Conservation (phyloP, 2,113 vertebrate genomes). For the Gymnobelideus leadbeateri region DNA sequence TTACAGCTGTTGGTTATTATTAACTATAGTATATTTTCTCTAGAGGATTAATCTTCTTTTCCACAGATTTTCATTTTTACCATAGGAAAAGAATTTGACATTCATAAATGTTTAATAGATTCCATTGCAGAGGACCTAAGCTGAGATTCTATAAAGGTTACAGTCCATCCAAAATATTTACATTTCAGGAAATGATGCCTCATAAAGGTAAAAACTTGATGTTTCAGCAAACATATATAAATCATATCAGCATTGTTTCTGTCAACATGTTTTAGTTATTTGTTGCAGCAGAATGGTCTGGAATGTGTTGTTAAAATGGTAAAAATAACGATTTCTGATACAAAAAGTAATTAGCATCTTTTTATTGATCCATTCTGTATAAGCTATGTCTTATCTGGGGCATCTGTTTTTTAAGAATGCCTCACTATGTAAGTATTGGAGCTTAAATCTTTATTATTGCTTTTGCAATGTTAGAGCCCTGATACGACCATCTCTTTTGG, state of each 20-base stretch:
- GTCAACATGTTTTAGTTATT: slow-evolving; percentile 64
- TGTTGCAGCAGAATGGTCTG: slow-evolving; percentile 54
- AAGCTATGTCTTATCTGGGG: slow-evolving; percentile 77
- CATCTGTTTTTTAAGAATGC: slow-evolving; percentile 75
- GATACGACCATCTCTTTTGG: slow-evolving; percentile 72
- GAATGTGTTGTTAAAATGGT: slow-evolving; percentile 69
- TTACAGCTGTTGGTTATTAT: slow-evolving; percentile 76
- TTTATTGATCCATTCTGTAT: slow-evolving; percentile 73
- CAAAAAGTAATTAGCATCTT: slow-evolving; percentile 78
- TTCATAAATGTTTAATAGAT: slow-evolving; percentile 40
- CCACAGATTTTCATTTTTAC: slow-evolving; percentile 61
- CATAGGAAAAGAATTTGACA: slow-evolving; percentile 55
- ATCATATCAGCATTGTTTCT: slow-evolving; percentile 59
- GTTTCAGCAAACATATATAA: slow-evolving; percentile 56
- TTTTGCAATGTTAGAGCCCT: slow-evolving; percentile 73
- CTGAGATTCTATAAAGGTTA: slow-evolving; percentile 1
- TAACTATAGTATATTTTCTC: slow-evolving; percentile 70
- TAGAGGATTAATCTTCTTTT: slow-evolving; percentile 61
- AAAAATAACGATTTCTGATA: slow-evolving; percentile 75
- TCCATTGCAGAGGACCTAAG: slow-evolving; percentile 37
- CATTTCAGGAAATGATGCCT: slow-evolving; percentile 41
- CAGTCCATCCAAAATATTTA: background rate
- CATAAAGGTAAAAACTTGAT: slow-evolving; percentile 49
- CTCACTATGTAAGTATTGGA: slow-evolving; percentile 64
- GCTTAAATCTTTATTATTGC: slow-evolving; percentile 76